A percentile compares a stretch with the other conserved stretches of the same genome.
Evolutionary conservation across 2,797 vertebrate genomes (phyloP).

Genomic region (Phoebastria nigripes): DNA sequence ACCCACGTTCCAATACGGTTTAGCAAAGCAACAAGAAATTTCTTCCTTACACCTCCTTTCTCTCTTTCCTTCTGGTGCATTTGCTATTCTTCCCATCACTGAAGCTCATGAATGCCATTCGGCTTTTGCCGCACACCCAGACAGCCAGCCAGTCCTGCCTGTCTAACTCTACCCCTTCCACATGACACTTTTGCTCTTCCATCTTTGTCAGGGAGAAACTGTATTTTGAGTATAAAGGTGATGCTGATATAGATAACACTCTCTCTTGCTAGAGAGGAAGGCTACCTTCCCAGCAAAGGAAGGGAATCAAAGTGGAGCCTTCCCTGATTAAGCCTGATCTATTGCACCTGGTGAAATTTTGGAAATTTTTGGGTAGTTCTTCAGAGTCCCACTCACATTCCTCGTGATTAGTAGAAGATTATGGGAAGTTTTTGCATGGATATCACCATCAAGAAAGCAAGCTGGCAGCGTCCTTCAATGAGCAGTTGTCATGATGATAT

Average conservation of each 20-base stretch:
- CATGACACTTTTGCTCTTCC: background rate
- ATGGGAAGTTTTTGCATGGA: background rate
- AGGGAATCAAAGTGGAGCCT: fast-evolving
- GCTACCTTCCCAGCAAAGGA: background rate
- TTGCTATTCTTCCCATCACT: fast-evolving
- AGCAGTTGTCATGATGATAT: background rate
- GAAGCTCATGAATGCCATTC: background rate
- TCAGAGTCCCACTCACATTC: background rate
- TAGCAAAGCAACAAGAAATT: background rate
- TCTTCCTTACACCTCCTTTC: background rate
- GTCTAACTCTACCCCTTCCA: background rate
- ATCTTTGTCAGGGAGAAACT: background rate
- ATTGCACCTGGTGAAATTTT: background rate
- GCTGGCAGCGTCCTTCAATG: background rate
- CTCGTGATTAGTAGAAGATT: background rate
- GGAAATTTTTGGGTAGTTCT: background rate
- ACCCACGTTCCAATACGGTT: background rate
- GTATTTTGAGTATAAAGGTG: background rate
- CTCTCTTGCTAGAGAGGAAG: background rate
- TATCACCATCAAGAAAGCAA: background rate
- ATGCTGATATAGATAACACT: background rate
- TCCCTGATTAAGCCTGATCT: background rate
- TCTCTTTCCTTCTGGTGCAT: background rate
- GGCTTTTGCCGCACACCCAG: background rate
- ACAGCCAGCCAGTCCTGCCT: background rate